These are phyloP conservation scores for Drosophila obscura DNA, from an alignment of 1,140 invertebrate species.

Conservation along the genomic window DNA sequence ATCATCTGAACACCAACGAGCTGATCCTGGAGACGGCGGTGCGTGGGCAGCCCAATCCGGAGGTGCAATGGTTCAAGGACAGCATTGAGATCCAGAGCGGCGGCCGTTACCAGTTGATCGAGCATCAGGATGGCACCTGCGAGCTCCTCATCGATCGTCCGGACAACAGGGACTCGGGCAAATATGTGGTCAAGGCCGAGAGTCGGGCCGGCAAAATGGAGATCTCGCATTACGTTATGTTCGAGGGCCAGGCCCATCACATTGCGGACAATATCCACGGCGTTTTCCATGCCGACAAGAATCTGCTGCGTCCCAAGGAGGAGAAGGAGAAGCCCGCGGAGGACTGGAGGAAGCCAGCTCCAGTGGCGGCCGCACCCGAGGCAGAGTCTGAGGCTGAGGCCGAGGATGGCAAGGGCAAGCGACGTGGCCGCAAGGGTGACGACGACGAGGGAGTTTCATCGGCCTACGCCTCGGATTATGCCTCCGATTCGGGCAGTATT, in stretches of 20 bases:
- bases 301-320: conserved; percentile 67
- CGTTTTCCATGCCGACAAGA: conserved; percentile 83
- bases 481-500: conserved; percentile 71
- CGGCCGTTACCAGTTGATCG: conserved; percentile 63
- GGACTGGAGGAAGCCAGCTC: conserved; percentile 14
- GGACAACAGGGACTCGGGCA: conserved; percentile 74
- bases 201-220: conserved; percentile 79
- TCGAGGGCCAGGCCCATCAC: conserved; percentile 71
- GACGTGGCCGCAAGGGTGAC: conserved; percentile 59
- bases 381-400: conserved; percentile 50
- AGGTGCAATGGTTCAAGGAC: conserved; percentile 93
- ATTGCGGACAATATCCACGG: conserved; percentile 83
- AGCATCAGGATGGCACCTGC: conserved; percentile 75
- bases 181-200: conserved; percentile 77
- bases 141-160: conserved; percentile 78
- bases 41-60: conserved; percentile 90
- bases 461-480: conserved; percentile 65
- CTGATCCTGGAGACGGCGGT: conserved; percentile 85
- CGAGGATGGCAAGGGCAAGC: conserved; percentile 61
- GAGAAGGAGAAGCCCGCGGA: conserved; percentile 56
- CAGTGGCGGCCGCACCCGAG: conserved; percentile 23
- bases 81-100: conserved; percentile 85
- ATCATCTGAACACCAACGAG: conserved; percentile 81
- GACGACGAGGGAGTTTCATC: conserved; percentile 60
- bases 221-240: conserved; percentile 73